Evolutionary conservation across 2,888 invertebrate species (phyloP).

Genomic region (Eristalis intricaria): DNA sequence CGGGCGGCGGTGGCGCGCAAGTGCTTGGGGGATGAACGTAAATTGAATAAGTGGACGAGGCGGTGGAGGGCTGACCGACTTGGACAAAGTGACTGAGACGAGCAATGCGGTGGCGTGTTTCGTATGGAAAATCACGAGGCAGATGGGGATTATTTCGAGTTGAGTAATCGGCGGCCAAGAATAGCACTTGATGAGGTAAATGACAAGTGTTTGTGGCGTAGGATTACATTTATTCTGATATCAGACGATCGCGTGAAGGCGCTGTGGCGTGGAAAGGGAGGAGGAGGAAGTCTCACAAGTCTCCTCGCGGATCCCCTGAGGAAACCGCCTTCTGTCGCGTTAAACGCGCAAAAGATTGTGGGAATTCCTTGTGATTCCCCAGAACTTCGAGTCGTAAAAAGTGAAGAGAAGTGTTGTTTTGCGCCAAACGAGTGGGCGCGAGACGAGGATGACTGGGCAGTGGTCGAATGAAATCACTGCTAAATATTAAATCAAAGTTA

Average conservation of each 20-base stretch:
- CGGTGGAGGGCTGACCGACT: conserved; percentile 47
- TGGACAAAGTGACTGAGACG: neutral
- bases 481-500: neutral
- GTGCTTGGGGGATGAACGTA: conserved; percentile 37
- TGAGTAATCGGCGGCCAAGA: neutral
- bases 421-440: neutral
- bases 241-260: neutral
- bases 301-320: neutral
- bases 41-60: conserved; percentile 57
- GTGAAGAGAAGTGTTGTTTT: neutral
- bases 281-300: too few species aligned
- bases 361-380: neutral
- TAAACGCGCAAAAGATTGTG: neutral
- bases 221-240: neutral
- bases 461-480: neutral
- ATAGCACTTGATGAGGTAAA: neutral
- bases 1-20: neutral
- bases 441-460: neutral
- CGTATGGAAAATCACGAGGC: neutral
- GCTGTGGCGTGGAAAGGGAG: neutral
- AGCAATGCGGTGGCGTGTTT: neutral
- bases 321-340: neutral
- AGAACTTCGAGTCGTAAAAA: neutral
- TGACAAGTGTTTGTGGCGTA: neutral
- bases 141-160: neutral